Base-by-base conservation (phyloP, 2,888 invertebrate species). In the Eupithecia subumbrata region DNA sequence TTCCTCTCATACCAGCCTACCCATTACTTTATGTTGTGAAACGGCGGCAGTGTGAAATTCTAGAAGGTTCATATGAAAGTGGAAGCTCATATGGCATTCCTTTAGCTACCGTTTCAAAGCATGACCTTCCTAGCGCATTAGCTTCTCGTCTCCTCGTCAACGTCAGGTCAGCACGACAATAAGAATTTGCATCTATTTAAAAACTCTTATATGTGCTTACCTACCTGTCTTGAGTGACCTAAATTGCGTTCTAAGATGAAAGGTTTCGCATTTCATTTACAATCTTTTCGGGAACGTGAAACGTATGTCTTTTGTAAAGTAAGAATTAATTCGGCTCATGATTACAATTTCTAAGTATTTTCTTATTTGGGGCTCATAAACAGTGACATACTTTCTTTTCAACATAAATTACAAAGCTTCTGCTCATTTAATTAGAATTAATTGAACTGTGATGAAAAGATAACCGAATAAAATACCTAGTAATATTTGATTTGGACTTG, bases 131-230 rank as follows among this genome's bases (percentile, higher is more conserved):
- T 34, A 72, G 30, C 70, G 40, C 69, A 70, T 76, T 80, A 80
- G 73, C 79, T 69, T 60, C 72, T 76, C 72, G 71, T 67, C 40
- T 37, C 22, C 12, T 80, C 76, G 80, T 80, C 80, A 81, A 73
- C 75, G 82, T 74, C 79, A 80, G 81, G 82, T 78, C 78, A 80
- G 79, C 81, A 82, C 77, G 81, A 87, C 88, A 88, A 87, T 84
- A 86, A 85, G 84, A 86, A 86, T 85, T 82, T 78, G 76, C 82
- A 82, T 86, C 87, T 90, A 87, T 87, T 88, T 87, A 68, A 86
- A 87, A 90, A 88, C 81, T 79, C 82, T 12, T 22, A 12, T 43
- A 43, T 1, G n/a, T 22, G 2, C 22, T 16, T 52, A 22, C n/a
- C 9, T 66, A 87, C 87, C 87, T 87, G 85, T 78, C 80, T 85